Percentiles rank a stretch among this genome's conserved stretches.
Conservation (phyloP, 2,113 vertebrate species). For the Panthera leo region DNA sequence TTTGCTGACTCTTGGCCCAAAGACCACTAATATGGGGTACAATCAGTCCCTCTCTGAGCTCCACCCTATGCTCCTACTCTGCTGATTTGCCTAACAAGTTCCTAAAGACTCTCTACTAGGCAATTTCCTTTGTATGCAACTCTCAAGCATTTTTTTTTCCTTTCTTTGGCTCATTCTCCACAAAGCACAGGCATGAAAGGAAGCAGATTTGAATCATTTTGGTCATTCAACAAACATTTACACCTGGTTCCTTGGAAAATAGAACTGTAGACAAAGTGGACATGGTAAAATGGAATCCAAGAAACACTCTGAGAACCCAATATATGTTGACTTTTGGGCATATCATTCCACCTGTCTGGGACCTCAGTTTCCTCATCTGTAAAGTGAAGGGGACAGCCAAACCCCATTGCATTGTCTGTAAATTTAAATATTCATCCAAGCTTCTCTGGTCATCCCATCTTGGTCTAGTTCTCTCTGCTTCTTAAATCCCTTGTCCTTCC, state of each 20-base stretch:
- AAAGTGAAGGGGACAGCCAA: neutral
- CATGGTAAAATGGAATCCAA: neutral
- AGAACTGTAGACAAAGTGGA: neutral
- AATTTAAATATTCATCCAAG: neutral
- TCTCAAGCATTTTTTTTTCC: conserved; percentile 8
- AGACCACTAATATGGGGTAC: accelerated
- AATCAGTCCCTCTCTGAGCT: neutral
- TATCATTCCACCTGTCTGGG: neutral
- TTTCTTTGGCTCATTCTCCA: neutral
- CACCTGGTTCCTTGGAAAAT: neutral
- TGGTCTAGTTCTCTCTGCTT: neutral
- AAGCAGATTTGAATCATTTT: neutral
- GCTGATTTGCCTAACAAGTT: conserved; percentile 13
- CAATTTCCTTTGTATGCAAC: conserved; percentile 33
- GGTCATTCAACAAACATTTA: neutral
- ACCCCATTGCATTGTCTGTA: neutral
- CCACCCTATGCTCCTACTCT: neutral
- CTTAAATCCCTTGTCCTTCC: neutral
- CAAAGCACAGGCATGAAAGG: neutral
- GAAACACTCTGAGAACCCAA: neutral
- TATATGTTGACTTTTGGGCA: neutral
- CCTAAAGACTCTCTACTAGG: neutral
- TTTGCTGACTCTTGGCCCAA: neutral
- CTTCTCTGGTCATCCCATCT: neutral
- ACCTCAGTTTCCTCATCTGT: neutral